Base-by-base conservation (phyloP, 2,888 invertebrate species). In the Agonum fuliginosum region DNA sequence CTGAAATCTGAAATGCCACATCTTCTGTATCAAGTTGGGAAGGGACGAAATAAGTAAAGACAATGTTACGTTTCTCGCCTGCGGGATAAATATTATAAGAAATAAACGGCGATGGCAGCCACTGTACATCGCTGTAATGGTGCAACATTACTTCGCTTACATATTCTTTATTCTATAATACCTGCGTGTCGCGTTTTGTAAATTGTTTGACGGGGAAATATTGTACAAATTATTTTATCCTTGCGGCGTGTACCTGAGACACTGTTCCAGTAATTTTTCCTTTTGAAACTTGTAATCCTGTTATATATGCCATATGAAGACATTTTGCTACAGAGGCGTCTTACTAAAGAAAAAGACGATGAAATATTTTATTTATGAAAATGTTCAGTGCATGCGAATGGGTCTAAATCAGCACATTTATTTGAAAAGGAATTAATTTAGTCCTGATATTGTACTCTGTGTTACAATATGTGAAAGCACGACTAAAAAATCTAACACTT, bases 111-210 rank as follows among this genome's bases (percentile, higher is more conserved):
- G 19, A 74, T 19, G 41, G 62, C 73, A 74, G 58, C 37, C 62
- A 62, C 14, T 51, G 69, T 34, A 34, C 65, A 54, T 37, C 27
- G 73, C 43, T 41, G 22, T 62, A 74, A 74, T 43, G 14, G 43
- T n/a, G 43, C 3, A 43, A 41, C 27, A 74, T 74, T 74, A 74
- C 62, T 74, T 62, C 3, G 17, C 20, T 24, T n/a, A 22, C 43
- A 22, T 69, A 69, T 69, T 69, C 69, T 43, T 69, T 74, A 74
- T 74, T 43, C 30, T n/a, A 58, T 43, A 62, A 43, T 62, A 74
- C 48, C 71, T 46, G 43, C 69, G 69, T 69, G 41, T 43, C 69
- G 12, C 20, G 69, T 69, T 69, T 69, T 43, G 22, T 43, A 43
- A 69, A 20, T 43, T 41, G 37, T 41, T 43, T 43, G 41, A 69